These are phyloP conservation scores for Formica selysi DNA, from an alignment of 1,140 invertebrate genomes.

Conservation along the genomic window DNA sequence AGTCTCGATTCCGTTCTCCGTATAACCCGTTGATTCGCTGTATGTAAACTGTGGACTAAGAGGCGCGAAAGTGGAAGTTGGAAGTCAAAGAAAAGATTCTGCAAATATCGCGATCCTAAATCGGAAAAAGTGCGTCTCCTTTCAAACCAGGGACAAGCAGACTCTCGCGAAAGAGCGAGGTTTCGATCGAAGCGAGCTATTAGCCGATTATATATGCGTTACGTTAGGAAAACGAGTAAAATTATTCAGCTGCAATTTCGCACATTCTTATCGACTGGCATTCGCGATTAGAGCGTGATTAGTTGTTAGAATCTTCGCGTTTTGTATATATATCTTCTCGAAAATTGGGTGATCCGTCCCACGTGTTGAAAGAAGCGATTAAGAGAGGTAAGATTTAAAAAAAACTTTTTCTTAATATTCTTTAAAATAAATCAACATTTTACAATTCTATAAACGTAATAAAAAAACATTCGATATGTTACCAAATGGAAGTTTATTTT, in stretches of 20 bases:
- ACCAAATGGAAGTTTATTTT: too few relatives aligned
- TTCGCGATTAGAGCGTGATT: slow-evolving; percentile 19
- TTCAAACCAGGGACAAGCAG: background rate
- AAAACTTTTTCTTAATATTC: background rate
- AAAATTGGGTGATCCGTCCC: slow-evolving; percentile 43
- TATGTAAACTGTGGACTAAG: background rate
- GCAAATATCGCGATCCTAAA: background rate
- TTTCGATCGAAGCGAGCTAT: slow-evolving; percentile 1
- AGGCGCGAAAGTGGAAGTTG: slow-evolving; percentile 4
- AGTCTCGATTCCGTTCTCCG: slow-evolving; percentile 77
- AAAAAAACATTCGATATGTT: background rate
- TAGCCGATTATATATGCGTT: slow-evolving; percentile 83
- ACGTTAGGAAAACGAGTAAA: slow-evolving; percentile 85
- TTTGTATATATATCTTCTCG: background rate
- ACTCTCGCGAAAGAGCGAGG: background rate
- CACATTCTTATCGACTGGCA: slow-evolving; percentile 80
- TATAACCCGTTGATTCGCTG: slow-evolving; percentile 66
- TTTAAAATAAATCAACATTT: background rate
- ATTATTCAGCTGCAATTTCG: slow-evolving; percentile 88
- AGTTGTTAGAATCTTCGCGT: background rate
- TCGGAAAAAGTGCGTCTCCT: background rate
- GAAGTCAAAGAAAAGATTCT: background rate
- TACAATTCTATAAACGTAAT: too few relatives aligned
- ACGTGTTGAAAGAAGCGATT: slow-evolving; percentile 30
- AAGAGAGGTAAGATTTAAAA: slow-evolving; percentile 49